Percentiles rank a stretch among this genome's conserved stretches.
Conservation (phyloP, 2,113 vertebrate genomes). For the Oxyruncus cristatus region DNA sequence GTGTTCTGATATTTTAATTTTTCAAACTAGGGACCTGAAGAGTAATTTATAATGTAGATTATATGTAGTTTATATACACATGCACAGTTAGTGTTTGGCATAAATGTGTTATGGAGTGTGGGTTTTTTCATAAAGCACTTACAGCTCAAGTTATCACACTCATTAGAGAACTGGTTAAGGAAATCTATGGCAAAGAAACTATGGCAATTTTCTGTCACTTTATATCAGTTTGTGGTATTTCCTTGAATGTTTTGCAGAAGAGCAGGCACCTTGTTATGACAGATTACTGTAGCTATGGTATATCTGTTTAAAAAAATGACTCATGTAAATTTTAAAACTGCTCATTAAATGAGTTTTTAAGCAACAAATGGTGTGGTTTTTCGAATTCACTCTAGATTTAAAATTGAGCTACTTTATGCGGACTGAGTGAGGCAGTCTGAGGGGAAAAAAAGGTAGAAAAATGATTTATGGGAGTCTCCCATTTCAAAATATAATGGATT, state of each 20-base stretch:
- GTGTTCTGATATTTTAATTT: neutral
- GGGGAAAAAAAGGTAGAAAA: neutral
- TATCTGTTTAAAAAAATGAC: neutral
- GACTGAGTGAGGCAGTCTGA: neutral
- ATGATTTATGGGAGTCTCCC: neutral
- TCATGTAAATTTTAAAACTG: neutral
- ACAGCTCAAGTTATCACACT: neutral
- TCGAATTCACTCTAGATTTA: neutral
- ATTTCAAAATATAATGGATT: conserved; percentile 9
- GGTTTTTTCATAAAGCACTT: rapidly evolving
- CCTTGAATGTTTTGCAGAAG: neutral
- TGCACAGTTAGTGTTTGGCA: neutral
- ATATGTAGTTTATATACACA: neutral
- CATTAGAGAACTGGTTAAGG: neutral
- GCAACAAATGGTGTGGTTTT: neutral
- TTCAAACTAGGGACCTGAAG: neutral
- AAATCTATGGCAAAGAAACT: neutral
- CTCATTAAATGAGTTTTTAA: neutral
- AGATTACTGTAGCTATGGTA: neutral
- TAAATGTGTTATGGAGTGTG: neutral
- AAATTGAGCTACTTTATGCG: neutral
- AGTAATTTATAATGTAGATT: neutral
- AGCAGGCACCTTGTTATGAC: neutral
- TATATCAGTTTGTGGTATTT: neutral
- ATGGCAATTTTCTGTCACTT: neutral